These are phyloP conservation scores for Hapalemur alaotrensis DNA, from an alignment of 2,797 vertebrate species.

Conservation along the genomic window DNA sequence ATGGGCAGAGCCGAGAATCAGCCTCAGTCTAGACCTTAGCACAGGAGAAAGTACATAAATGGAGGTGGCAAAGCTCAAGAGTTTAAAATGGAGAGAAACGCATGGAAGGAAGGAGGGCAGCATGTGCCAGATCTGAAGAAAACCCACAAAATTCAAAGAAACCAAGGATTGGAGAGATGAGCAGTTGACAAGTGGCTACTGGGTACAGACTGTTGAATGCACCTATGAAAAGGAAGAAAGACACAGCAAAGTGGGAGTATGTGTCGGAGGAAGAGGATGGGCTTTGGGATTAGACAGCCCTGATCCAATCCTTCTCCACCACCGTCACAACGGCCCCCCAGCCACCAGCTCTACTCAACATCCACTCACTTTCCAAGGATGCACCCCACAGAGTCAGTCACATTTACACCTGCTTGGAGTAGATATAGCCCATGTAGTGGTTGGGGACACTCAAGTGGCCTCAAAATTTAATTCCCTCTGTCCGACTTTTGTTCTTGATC, in stretches of 20 bases:
- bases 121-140: not conserved
- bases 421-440: not conserved
- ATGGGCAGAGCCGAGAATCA: not conserved
- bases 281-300: not conserved
- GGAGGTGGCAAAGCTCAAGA: not conserved
- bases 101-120: not conserved
- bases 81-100: not conserved
- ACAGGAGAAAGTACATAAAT: not conserved
- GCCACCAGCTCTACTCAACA: not conserved
- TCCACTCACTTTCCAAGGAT: not conserved
- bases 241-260: not conserved
- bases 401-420: not conserved
- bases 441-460: not conserved
- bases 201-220: not conserved
- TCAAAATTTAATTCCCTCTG: not conserved
- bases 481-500: not conserved
- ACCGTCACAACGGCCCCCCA: accelerated
- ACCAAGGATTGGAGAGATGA: not conserved
- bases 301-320: not conserved
- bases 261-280: not conserved
- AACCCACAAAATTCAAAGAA: not conserved
- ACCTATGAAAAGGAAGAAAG: not conserved
- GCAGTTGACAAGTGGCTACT: not conserved
- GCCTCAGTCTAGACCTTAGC: not conserved
- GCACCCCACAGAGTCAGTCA: not conserved